A percentile compares a stretch with the other conserved stretches of the same genome.
phyloP scores from a whole-genome alignment of 2,888 invertebrate species.

The Poecilus cupreus region DNA sequence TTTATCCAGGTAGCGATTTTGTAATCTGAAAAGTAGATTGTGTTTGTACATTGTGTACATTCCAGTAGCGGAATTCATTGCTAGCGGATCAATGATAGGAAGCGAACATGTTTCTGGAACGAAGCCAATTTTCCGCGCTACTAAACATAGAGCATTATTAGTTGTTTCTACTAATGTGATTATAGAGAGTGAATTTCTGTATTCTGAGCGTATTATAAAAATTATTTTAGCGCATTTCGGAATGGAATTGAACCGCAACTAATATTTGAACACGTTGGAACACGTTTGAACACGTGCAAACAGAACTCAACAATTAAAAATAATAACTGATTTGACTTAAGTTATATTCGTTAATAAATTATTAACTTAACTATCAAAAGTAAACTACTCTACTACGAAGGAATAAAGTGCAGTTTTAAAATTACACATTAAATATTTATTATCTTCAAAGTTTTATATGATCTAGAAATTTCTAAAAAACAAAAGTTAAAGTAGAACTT shows the following conservation, averaged over 20 bases:
- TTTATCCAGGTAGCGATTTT: background rate
- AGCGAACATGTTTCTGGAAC: slow-evolving; percentile 49
- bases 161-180: slow-evolving; percentile 31
- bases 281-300: background rate
- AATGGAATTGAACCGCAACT: background rate
- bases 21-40: background rate
- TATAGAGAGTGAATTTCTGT: slow-evolving; percentile 36
- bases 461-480: too few species aligned
- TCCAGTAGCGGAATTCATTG: slow-evolving; percentile 17
- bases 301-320: background rate
- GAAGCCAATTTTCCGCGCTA: slow-evolving; percentile 30
- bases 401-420: too few species aligned
- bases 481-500: too few species aligned
- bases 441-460: too few species aligned
- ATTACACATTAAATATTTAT: too few species aligned
- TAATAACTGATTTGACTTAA: too few species aligned
- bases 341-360: too few species aligned
- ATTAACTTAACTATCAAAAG: too few species aligned
- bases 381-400: too few species aligned
- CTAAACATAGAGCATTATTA: slow-evolving; percentile 48
- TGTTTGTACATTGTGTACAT: slow-evolving; percentile 4
- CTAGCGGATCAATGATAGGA: slow-evolving; percentile 40
- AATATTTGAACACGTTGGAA: background rate
- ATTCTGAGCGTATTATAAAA: background rate
- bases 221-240: background rate